A percentile compares a stretch with the other conserved stretches of the same genome.
Evolutionary conservation across 2,113 vertebrate genomes (phyloP).

Genomic region (Lophotis ruficrista): DNA sequence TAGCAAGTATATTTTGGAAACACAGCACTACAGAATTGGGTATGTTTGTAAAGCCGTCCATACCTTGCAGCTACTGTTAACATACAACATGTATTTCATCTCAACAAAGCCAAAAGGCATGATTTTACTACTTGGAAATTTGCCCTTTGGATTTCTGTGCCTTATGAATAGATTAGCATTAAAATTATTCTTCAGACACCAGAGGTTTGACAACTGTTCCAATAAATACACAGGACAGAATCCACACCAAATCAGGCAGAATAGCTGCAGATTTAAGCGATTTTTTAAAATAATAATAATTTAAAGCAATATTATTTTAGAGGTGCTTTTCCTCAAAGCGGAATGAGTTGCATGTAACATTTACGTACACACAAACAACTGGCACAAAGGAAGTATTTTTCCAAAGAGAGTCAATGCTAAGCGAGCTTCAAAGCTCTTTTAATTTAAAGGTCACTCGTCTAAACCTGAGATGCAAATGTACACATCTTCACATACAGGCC

Average conservation of each 20-base stretch:
- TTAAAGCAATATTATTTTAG: neutral
- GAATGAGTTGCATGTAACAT: neutral
- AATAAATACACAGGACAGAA: neutral
- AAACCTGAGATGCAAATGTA: neutral
- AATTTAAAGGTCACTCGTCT: neutral
- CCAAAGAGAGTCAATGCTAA: neutral
- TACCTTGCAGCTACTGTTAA: neutral
- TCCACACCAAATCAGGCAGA: neutral
- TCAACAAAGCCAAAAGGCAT: neutral
- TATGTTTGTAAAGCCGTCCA: neutral
- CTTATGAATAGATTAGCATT: conserved; percentile 32
- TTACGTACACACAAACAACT: neutral
- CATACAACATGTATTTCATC: neutral
- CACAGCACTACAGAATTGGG: neutral
- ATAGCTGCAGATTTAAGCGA: neutral
- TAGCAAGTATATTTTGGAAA: neutral
- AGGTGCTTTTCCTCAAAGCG: neutral
- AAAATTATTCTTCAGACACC: conserved; percentile 19
- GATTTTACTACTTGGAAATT: neutral
- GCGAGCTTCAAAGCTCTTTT: neutral
- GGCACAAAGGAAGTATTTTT: neutral
- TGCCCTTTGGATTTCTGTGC: neutral
- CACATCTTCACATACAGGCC: neutral
- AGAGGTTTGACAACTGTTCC: conserved; percentile 22
- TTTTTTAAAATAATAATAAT: neutral